These are phyloP conservation scores for Xiphophorus birchmanni DNA, from an alignment of 2,797 vertebrate genomes.

Conservation along the genomic window DNA sequence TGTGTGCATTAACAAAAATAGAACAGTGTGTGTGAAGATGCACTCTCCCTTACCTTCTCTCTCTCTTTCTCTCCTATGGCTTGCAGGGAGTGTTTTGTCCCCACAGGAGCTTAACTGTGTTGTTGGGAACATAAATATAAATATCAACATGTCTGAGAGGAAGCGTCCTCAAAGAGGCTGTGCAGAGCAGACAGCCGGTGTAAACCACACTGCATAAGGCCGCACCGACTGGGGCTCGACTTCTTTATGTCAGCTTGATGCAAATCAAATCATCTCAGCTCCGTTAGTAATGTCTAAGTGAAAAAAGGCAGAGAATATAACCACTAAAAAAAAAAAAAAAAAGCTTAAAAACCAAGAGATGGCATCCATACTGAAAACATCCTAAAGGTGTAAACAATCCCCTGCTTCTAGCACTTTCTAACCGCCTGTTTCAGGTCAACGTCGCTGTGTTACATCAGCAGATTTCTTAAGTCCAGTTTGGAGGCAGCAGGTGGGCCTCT, in stretches of 20 bases:
- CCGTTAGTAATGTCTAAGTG: constrained; percentile 3
- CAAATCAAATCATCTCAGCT: constrained; percentile 21
- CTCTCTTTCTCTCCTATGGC: constrained; percentile 10
- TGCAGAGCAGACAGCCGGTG: constrained; percentile 15
- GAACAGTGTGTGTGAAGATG: constrained; percentile 5
- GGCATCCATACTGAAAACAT: constrained; percentile 33
- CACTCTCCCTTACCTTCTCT: not conserved
- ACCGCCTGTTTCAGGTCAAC: constrained; percentile 24
- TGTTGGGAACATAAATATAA: constrained; percentile 65
- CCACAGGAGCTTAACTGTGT: constrained; percentile 55
- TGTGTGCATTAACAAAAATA: constrained; percentile 35
- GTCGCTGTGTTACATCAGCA: constrained; percentile 23
- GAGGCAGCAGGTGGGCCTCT: constrained; percentile 25
- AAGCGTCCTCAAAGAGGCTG: constrained; percentile 23
- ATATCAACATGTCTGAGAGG: constrained; percentile 53
- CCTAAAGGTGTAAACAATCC: constrained; percentile 61
- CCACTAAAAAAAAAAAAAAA: not conserved
- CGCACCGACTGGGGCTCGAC: constrained; percentile 11
- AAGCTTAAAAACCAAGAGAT: constrained; percentile 24
- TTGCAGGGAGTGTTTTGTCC: constrained; percentile 46
- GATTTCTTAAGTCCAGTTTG: constrained; percentile 30
- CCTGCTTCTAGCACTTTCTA: constrained; percentile 13
- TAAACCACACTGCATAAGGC: constrained; percentile 27
- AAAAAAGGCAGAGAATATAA: constrained; percentile 17
- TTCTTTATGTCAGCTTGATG: not conserved